Evolutionary conservation across 2,888 invertebrate species (phyloP), one percentile per base, ranked within the genome.

Genomic region (Parnassius orleans): DNA sequence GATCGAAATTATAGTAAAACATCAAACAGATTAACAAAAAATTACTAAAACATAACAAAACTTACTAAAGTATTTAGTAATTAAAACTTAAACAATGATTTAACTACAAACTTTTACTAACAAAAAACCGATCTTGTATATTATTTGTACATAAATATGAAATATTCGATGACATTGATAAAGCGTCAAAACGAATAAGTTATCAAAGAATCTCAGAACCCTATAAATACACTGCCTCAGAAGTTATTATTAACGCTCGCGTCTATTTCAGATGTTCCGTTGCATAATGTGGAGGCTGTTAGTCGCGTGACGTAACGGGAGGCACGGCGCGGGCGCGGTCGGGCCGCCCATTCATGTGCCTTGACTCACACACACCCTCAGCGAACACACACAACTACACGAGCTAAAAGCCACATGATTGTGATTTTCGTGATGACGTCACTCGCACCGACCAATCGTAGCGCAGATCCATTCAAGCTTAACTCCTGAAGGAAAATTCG

Each of bases 371-470:
- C 66, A 72, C 72, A 77, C 78, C 80, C 87, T 88, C 89, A 88
- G 86, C 81, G 62, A 68, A 67, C 83, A 76, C 86, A 66, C 86
- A 84, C 84, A 81, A 64, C 48, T 70, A 65, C 71, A 59, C 74
- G 72, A 77, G 78, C 80, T 70, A 65, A 82, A 82, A 83, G 86
- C 85, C 92, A 93, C 93, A 94, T 94, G 93, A 94, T 82, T 79
- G 80, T 79, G 79, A 87, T 88, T 88, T 87, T 86, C 94, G 93
- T 93, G 80, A 93, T 95, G 95, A 95, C 95, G 95, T 95, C 95
- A 95, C 93, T 70, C 72, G 72, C 70, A 65, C 75, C 79, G 78
- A 84, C 95, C 95, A 95, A 95, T 95, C 85, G 77, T 80, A 73
- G 77, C 75, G 72, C 82, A 81, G 93, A 90, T 93, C 94, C 95